Base-by-base conservation (phyloP, 1,140 invertebrate genomes). In the Trachymyrmex septentrionalis region DNA sequence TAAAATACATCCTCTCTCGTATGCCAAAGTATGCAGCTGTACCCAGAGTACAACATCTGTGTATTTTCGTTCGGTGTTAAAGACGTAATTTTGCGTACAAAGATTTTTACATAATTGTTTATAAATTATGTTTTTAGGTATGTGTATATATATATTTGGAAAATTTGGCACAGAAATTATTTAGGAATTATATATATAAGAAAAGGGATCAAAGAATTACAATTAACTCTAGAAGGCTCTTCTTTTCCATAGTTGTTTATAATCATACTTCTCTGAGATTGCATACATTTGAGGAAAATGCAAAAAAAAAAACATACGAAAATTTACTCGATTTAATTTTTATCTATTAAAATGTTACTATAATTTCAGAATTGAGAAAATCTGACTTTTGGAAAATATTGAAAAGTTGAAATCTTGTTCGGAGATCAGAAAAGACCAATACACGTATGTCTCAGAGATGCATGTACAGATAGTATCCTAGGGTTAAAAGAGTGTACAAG, bases 21-120 rank as follows among this genome's bases (percentile, higher is more conserved):
- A 85, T 88, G 66, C 89, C 89, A 91, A 91, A 91, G 87, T 88
- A 88, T 88, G 55, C 71, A 88, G 63, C 80, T 87, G 57, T 90
- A 90, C 61, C 88, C 87, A 85, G 77, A 86, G 90, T 90, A 88
- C 84, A 87, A 88, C 82, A 90, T 88, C 82, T 50, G 48, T 85
- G 63, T 67, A 85, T 66, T 66, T 59, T 85, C 55, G 48, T 75
- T 76, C 73, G 48, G 30, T 59, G 50, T 85, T 85, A 76, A 50
- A 76, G 44, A 71, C 7, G 48, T 72, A 75, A 84, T 59, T 48
- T 73, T 34, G 38, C 71, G n/a, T 84, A 63, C 16, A 24, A 73
- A 73, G 19, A 48, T 50, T 75, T 44, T 77, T 50, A 30, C 9
- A n/a, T 3, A 7, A 81, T 38, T 53, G 21, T 69, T 81, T 48